Evolutionary conservation across 2,113 vertebrate species (phyloP).

Genomic region (Petaurus breviceps): DNA sequence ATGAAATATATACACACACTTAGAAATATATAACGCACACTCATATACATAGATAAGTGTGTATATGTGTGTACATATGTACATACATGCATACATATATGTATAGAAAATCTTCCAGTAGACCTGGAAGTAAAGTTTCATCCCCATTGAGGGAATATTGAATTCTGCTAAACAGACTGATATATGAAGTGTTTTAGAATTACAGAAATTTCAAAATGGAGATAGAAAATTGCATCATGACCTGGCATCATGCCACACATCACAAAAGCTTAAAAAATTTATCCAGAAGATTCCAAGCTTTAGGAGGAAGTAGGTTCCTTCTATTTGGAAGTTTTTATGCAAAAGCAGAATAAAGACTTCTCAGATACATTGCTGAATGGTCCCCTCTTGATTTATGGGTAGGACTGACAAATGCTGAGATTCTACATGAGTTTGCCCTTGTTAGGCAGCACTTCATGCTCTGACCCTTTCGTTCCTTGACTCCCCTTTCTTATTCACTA

Average conservation of each 20-base stretch:
- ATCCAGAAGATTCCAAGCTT: neutral
- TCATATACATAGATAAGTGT: neutral
- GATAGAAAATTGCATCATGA: neutral
- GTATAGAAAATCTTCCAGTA: neutral
- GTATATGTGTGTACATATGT: neutral
- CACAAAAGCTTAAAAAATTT: neutral
- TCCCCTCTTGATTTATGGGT: neutral
- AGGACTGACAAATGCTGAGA: neutral
- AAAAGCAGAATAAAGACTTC: neutral
- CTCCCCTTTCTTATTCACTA: neutral
- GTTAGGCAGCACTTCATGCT: neutral
- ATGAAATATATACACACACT: neutral
- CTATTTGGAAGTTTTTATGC: neutral
- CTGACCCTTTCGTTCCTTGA: neutral
- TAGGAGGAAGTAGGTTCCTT: neutral
- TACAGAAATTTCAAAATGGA: neutral
- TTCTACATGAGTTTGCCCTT: neutral
- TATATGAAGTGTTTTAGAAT: neutral
- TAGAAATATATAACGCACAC: neutral
- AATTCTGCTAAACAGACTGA: neutral
- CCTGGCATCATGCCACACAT: neutral
- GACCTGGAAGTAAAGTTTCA: neutral
- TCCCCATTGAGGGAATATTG: neutral
- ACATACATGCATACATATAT: neutral
- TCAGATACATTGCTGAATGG: neutral